Evolutionary conservation across 2,797 vertebrate species (phyloP).

Genomic region (Chaunax sp.): DNA sequence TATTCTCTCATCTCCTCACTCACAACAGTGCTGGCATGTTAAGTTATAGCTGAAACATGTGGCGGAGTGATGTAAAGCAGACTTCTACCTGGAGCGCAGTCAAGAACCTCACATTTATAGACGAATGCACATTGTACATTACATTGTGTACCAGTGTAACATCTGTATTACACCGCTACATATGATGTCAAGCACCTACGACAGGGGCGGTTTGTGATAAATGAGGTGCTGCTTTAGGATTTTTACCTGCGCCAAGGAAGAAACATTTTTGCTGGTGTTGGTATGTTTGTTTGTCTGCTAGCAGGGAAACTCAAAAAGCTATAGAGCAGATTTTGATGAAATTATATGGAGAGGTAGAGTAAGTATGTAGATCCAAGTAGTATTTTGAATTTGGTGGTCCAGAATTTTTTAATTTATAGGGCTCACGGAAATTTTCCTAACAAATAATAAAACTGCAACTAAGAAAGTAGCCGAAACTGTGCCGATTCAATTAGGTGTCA

Average conservation of each 20-base stretch:
- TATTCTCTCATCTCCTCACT: constrained; percentile 16
- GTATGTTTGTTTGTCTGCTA: no score
- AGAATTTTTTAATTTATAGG: no score
- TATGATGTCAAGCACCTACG: constrained; percentile 37
- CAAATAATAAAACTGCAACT: no score
- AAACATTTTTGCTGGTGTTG: no score
- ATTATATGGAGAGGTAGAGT: no score
- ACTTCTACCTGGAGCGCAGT: constrained; percentile 55
- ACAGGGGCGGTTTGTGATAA: constrained; percentile 32
- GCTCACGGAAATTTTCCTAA: no score
- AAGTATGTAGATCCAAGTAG: no score
- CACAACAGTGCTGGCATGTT: constrained; percentile 16
- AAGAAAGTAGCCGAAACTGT: no score
- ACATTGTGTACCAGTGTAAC: constrained; percentile 20
- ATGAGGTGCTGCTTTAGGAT: constrained; percentile 40
- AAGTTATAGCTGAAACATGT: constrained; percentile 54
- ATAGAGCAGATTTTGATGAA: no score
- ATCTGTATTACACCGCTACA: constrained; percentile 2
- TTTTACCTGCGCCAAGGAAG: neutral
- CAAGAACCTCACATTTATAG: constrained; percentile 38
- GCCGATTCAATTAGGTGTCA: no score
- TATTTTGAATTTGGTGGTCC: no score
- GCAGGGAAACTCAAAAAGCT: no score
- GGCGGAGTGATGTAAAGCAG: constrained; percentile 58
- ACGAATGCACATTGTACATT: constrained; percentile 51